Base-by-base conservation (phyloP, 2,113 vertebrate species). In the Dicentrarchus labrax region DNA sequence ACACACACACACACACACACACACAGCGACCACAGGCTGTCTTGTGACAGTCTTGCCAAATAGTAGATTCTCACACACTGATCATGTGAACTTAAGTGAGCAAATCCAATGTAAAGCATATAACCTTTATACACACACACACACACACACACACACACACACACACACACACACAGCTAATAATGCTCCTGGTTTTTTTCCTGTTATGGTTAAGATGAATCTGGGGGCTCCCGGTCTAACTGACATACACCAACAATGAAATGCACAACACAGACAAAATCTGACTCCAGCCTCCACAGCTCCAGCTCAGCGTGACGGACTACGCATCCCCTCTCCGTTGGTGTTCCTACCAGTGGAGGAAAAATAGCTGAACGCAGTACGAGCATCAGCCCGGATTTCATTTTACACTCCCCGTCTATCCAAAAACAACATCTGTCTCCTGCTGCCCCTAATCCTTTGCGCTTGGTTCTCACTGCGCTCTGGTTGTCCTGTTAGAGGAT, bases 11-110 rank as follows among this genome's bases (percentile, higher is more conserved):
- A 65, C 51, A 56, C 41, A 38, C 67, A 38, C 39, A 65, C 1
- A 38, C 3, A 5, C 2, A 43, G n/a, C n/a, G n/a, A n/a, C n/a
- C 51, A 62, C 71, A 56, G 53, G 11, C 22, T 22, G 22, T 91
- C 90, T 86, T 90, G 88, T 94, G 91, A 92, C 82, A 69, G 51
- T 78, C 48, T 72, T 80, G 68, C 78, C 47, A 87, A 86, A 94
- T 64, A 74, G 73, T 57, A 43, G 65, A 82, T 84, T 70, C 59
- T 81, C 78, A 76, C 74, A 80, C 36, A 66, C 72, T 38, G 68
- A 88, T 89, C 89, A 91, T 85, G 89, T 90, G 90, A 86, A 72
- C 66, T 73, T 60, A 24, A 81, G 76, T 56, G 48, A 78, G 78
- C 67, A 78, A 78, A 80, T 70, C 39, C 19, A 76, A 68, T 45